phyloP scores from a whole-genome alignment of 2,888 invertebrate genomes.

The Ophion obscuratus region DNA sequence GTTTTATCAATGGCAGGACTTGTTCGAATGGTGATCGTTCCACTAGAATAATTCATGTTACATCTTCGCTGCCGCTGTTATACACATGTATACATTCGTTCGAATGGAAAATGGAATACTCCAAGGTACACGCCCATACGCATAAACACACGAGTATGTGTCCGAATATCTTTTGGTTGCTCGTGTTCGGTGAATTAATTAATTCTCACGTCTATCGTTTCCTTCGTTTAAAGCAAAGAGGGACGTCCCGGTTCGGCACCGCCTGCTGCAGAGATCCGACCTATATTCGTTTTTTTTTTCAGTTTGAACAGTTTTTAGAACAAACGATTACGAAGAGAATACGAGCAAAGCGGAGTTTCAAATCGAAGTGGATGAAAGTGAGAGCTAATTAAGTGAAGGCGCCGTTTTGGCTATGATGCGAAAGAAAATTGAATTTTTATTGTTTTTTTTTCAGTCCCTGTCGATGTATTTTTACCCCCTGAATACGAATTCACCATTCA shows the following conservation, averaged over 20 bases:
- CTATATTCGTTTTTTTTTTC: neutral
- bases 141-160: no score
- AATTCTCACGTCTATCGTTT: neutral
- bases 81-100: neutral
- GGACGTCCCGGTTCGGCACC: neutral
- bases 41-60: slow-evolving; percentile 5
- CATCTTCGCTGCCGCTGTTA: slow-evolving; percentile 1
- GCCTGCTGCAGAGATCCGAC: neutral
- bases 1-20: slow-evolving; percentile 24
- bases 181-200: slow-evolving; percentile 16
- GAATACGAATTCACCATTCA: no score
- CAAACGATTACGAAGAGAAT: neutral
- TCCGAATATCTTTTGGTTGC: neutral
- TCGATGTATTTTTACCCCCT: no score
- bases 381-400: no score
- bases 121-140: neutral
- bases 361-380: neutral
- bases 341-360: neutral
- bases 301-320: neutral
- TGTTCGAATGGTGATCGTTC: slow-evolving; percentile 14
- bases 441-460: no score
- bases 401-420: no score
- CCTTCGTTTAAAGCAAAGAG: slow-evolving; percentile 1
- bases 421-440: no score
- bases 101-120: neutral